Base-by-base conservation (phyloP, 2,113 vertebrate species). In the Oreotrochilus melanogaster region DNA sequence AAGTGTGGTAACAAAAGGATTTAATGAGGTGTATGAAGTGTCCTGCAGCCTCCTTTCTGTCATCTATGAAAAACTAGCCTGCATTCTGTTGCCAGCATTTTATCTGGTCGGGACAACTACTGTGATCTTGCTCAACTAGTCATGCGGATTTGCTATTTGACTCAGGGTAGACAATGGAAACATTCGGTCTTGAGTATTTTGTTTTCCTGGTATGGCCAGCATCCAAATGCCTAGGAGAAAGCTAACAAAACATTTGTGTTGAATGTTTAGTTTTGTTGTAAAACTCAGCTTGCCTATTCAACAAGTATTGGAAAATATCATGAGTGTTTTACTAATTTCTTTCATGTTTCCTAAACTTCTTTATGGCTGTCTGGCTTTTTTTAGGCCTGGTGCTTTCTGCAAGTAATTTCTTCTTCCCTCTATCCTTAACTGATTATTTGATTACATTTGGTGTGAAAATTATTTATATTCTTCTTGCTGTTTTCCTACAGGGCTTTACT, bases 101-200 rank as follows among this genome's bases (percentile, higher is more conserved):
- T 70, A 28, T 84, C 78, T 78, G 19, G 27, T 78, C 62, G 89
- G 78, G 35, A 73, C 23, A 85, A 17, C 54, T 64, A 24, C 48
- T 43, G 28, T 15, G 60, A 58, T 83, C 24, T 80, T 71, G 22
- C 35, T 84, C 50, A 62, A 43, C 57, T 88, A 86, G 37, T 83
- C 58, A 35, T 73, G 61, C 67, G 42, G 23, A 37, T 92, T 84
- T 89, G 42, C n/a, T 87, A 7, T 87, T 93, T 82, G 50, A 87
- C 80, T 75, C 61, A 61, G 43, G 14, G 8, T 61, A 82, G 13
- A n/a, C 42, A 76, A n/a, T 35, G 22, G 42, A 93, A 95, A 65
- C 54, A 88, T 85, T 93, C 95, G 50, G 79, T 86, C 86, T 91
- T 94, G 64, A 89, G 95, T 94, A 91, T 95, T 95, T 94, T 73